Evolutionary conservation across 2,888 invertebrate species (phyloP).

Genomic region (Phortica magna): DNA sequence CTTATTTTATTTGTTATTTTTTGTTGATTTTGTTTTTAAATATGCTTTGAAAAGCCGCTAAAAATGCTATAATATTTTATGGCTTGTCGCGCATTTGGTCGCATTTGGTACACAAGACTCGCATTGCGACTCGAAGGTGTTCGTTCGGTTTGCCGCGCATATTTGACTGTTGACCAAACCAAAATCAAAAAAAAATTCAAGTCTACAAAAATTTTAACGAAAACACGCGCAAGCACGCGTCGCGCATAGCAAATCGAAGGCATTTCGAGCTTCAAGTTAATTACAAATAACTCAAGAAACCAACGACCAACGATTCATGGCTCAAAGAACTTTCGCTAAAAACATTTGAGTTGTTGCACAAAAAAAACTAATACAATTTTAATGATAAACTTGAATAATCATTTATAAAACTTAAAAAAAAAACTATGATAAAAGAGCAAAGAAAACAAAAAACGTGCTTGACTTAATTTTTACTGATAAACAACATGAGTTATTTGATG

Average conservation of each 20-base stretch:
- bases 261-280: background rate
- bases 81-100: conserved; percentile 4
- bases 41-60: conserved; percentile 56
- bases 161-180: background rate
- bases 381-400: too few relatives aligned
- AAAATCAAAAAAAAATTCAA: background rate
- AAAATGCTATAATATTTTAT: conserved; percentile 3
- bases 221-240: background rate
- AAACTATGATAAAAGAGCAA: background rate
- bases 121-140: conserved; percentile 31
- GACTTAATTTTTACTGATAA: conserved; percentile 8
- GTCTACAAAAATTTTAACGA: background rate
- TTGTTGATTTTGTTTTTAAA: conserved; percentile 13
- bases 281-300: background rate
- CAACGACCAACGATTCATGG: too few relatives aligned
- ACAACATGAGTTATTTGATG: background rate
- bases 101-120: background rate
- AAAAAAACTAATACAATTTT: too few relatives aligned
- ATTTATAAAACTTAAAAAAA: too few relatives aligned
- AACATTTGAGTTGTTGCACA: too few relatives aligned
- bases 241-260: background rate
- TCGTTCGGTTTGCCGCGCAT: conserved; percentile 32
- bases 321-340: too few relatives aligned
- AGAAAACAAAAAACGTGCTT: conserved; percentile 7
- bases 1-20: conserved; percentile 18